Conservation (phyloP, 1,140 invertebrate species). For the Drosophila ohnishii region DNA sequence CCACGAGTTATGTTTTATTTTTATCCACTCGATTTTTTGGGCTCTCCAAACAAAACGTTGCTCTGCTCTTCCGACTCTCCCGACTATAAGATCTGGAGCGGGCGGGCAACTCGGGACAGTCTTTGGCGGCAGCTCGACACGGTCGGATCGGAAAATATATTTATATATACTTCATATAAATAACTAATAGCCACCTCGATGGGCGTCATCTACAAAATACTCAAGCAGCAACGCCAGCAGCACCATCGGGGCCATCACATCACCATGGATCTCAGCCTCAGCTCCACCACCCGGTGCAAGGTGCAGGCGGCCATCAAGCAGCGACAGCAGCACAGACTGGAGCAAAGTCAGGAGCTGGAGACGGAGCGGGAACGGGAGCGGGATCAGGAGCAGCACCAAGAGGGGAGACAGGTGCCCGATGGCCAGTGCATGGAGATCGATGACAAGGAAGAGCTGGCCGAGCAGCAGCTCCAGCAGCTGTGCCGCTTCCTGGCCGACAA, state of each 20-base stretch:
- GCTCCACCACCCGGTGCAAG: constrained; percentile 59
- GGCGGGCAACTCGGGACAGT: constrained; percentile 50
- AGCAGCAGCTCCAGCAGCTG: constrained; percentile 70
- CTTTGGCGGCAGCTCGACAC: constrained; percentile 37
- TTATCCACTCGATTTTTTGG: constrained; percentile 50
- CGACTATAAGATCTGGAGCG: constrained; percentile 50
- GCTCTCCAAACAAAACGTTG: constrained; percentile 47
- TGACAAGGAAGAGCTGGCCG: constrained; percentile 42
- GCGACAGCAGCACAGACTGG: constrained; percentile 46
- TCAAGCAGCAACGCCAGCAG: constrained; percentile 65
- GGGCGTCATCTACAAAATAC: constrained; percentile 78
- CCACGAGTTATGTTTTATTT: constrained; percentile 72
- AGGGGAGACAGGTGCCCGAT: constrained; percentile 9
- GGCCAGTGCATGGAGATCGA: background rate
- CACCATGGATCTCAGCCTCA: constrained; percentile 64
- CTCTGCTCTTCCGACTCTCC: constrained; percentile 3
- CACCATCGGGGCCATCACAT: constrained; percentile 4
- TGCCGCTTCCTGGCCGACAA: constrained; percentile 76
- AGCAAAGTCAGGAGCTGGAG: constrained; percentile 18
- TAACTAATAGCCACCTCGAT: constrained; percentile 36
- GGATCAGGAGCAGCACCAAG: background rate
- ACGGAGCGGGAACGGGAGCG: constrained; percentile 21
- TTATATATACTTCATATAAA: background rate
- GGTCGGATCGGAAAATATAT: constrained; percentile 10
- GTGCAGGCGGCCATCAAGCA: constrained; percentile 67